Conservation (phyloP, 92 coral and sea anemone genomes). For the Epizoanthus rinbou region DNA sequence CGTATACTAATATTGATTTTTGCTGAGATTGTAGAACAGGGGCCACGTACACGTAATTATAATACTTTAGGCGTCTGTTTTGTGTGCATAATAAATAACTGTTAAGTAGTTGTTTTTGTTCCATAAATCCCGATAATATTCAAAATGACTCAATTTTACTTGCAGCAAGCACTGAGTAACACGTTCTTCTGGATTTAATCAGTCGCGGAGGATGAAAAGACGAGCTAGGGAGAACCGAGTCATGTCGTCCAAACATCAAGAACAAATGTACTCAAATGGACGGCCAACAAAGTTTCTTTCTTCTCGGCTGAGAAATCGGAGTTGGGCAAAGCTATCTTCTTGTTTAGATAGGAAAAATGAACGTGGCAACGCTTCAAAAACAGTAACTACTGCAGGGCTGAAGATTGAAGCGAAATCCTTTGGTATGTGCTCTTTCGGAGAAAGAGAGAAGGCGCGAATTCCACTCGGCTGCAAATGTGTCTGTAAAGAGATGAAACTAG, state of each 20-base stretch:
- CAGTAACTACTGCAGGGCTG: background rate
- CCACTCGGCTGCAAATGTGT: background rate
- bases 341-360: background rate
- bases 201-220: no score
- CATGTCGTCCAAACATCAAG: background rate
- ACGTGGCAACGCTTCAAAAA: background rate
- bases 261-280: background rate
- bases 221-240: no score
- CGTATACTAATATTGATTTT: no score
- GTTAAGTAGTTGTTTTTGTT: background rate
- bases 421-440: background rate
- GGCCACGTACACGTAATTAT: no score
- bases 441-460: background rate
- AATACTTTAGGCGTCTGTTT: background rate
- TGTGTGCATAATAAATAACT: background rate
- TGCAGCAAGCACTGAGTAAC: background rate
- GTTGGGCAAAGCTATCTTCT: conserved; percentile 24
- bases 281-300: background rate
- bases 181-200: background rate
- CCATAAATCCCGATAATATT: background rate
- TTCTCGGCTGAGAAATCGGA: background rate
- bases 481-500: background rate
- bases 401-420: background rate
- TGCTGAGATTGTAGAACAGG: no score
- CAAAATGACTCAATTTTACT: background rate